Evolutionary conservation across 2,797 vertebrate species (phyloP).

Genomic region (Adrianichthys oophorus): DNA sequence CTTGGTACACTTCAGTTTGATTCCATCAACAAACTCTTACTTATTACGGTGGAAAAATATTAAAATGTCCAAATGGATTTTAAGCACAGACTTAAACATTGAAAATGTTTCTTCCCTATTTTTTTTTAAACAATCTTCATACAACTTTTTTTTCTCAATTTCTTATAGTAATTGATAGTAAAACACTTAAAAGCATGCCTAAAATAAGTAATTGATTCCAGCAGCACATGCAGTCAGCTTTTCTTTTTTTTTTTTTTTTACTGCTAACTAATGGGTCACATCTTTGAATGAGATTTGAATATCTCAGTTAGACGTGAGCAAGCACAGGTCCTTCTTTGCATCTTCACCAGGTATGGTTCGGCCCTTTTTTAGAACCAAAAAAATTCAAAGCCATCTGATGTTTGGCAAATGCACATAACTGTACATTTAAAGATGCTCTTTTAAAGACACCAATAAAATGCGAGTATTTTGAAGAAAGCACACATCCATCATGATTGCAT

Average conservation of each 20-base stretch:
- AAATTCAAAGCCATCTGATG: not conserved
- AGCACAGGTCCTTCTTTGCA: slow-evolving; percentile 22
- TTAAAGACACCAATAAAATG: not conserved
- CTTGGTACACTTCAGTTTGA: slow-evolving; percentile 12
- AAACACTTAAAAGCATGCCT: not conserved
- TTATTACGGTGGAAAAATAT: too few relatives aligned
- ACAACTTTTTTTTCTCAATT: too few relatives aligned
- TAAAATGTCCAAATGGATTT: too few relatives aligned
- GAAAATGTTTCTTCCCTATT: too few relatives aligned
- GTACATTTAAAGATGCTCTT: not conserved
- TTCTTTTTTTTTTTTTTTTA: slow-evolving; percentile 9
- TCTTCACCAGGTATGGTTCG: slow-evolving; percentile 4
- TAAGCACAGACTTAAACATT: too few relatives aligned
- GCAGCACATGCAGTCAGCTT: not conserved
- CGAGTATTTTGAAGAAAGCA: not conserved
- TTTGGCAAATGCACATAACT: not conserved
- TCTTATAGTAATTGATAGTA: too few relatives aligned
- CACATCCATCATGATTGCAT: too few relatives aligned
- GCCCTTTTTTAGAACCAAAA: slow-evolving; percentile 9
- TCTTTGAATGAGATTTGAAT: slow-evolving; percentile 71
- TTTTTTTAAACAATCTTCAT: too few relatives aligned
- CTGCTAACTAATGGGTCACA: slow-evolving; percentile 1
- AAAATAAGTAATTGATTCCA: not conserved
- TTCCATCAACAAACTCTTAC: not conserved
- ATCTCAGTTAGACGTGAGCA: slow-evolving; percentile 45